Base-by-base conservation (phyloP, 2,888 invertebrate species). In the Papilio gigon region DNA sequence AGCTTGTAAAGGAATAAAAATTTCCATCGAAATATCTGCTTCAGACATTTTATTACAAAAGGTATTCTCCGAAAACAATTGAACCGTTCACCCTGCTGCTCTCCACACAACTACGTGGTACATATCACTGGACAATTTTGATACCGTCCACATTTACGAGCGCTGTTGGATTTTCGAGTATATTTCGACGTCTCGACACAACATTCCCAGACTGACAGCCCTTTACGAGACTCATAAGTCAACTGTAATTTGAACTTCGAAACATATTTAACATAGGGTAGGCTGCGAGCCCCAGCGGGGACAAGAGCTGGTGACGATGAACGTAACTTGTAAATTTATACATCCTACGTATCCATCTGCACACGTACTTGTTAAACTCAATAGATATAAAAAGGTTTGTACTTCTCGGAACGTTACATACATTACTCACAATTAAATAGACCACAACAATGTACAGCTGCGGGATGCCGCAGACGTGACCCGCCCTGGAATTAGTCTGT, bases 141-240 rank as follows among this genome's bases (percentile, higher is more conserved):
- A 70, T 67, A 74, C 71, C 72, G 71, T 71, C 74, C 78, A 80
- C 78, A 76, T 83, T 83, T 79, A 84, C 77, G 78, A 80, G 70
- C 73, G 56, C 70, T 71, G 75, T 75, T 70, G 71, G 72, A 71
- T 72, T 71, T 72, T 71, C 65, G 56, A 70, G 50, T 62, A 72
- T 71, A 73, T 73, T 75, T 72, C 74, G 61, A 73, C 68, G 70
- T 71, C 71, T 73, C 70, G 59, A 71, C 67, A 60, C 53, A 58
- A 59, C 47, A 68, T 64, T 59, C 68, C 59, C 65, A 66, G 65
- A 65, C 44, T 50, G 65, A 58, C 58, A 42, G 60, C 61, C 50
- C 59, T 53, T 68, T 37, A 62, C 44, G 5, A 22, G n/a, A 20
- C 20, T 44, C 47, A 47, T 44, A 44, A 6, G 22, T 17, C 25